phyloP scores from a whole-genome alignment of 2,888 invertebrate species.

The Iselma pallidipennis region DNA sequence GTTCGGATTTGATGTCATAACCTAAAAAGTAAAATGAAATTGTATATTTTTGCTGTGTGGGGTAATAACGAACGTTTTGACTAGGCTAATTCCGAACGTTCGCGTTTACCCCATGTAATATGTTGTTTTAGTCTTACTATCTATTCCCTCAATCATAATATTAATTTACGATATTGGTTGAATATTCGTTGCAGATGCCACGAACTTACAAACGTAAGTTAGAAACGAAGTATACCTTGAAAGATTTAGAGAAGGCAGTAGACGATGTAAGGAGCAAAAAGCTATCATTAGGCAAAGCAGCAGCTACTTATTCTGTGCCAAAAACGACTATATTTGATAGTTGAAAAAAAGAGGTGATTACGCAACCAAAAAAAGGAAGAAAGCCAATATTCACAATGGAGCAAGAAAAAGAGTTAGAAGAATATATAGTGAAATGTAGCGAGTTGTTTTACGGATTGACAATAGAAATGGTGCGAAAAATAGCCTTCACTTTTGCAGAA shows the following conservation, averaged over 20 bases:
- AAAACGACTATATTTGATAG: neutral
- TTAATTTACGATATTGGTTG: no score
- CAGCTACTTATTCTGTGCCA: neutral
- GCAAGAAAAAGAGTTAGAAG: constrained; percentile 3
- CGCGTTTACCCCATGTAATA: neutral
- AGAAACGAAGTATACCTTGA: neutral
- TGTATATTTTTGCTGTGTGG: neutral
- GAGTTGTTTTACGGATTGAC: constrained; percentile 16
- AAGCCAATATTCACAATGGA: constrained; percentile 11
- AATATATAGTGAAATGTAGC: constrained; percentile 6
- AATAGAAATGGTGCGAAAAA: constrained; percentile 26
- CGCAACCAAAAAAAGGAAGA: neutral
- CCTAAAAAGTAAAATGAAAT: neutral
- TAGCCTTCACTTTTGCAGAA: constrained; percentile 33
- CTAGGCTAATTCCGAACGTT: neutral
- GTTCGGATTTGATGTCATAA: no score
- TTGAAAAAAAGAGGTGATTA: neutral
- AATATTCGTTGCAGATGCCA: no score
- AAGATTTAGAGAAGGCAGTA: neutral
- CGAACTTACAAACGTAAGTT: neutral
- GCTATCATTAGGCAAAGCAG: neutral
- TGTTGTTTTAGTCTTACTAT: no score
- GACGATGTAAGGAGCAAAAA: neutral
- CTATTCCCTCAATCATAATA: no score
- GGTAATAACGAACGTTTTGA: neutral